Evolutionary conservation across 2,888 invertebrate species (phyloP), one percentile per base, ranked within the genome.

Genomic region (Tupiocoris notatus): DNA sequence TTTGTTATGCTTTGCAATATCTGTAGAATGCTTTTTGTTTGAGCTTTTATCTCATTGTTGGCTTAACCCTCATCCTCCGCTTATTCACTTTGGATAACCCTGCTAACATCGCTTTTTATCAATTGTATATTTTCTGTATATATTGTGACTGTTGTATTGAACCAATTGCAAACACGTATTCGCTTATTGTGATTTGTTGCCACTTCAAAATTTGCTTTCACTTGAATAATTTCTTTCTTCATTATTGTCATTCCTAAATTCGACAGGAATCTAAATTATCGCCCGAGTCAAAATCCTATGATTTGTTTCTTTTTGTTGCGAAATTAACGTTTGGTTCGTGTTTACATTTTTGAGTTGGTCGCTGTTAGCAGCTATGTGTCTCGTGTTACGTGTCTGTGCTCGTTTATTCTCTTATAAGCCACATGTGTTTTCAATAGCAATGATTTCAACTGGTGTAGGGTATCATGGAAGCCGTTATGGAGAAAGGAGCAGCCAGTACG

Each of bases 1-100:
- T 62, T 63, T 39, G n/a, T 21, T n/a, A 18, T 17, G 17, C 20
- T 17, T 56, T 21, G 59, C 39, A 9, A 56, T 22, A 56, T 9
- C n/a, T 61, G 73, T 73, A 63, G 57, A 65, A 58, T 61, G 67
- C 75, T 66, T 75, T 66, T 65, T 64, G 12, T 7, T 23, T 17
- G 57, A n/a, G n/a, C 17, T 20, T 16, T n/a, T 16, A 67, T 75
- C 58, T 25, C 22, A 17, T 77, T 73, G 77, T 76, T 80, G 65
- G 78, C 76, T 78, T 79, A 80, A 79, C 79, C 58, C 67, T 56
- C 78, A 78, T 78, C 77, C 78, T 73, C 75, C 77, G 78, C 77
- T 79, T 79, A 79, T 76, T 78, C 75, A 63, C n/a, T 80, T 82
- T 82, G 82, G 82, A 82, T 82, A 82, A 81, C 82, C 82, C 82